phyloP scores from a whole-genome alignment of 1,140 invertebrate species.

The Hycleus cichorii region DNA sequence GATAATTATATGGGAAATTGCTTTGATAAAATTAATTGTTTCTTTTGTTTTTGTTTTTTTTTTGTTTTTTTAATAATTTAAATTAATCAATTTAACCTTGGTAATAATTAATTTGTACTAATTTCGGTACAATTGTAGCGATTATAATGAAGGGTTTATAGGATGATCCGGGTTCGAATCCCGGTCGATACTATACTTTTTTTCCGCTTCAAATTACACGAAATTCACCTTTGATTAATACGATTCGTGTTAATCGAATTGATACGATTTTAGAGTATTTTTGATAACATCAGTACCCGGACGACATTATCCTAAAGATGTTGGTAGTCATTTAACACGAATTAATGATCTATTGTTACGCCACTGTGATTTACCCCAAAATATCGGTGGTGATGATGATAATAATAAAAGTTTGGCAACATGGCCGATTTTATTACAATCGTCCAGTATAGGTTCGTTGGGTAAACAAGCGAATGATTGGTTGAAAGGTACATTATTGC shows the following conservation, averaged over 20 bases:
- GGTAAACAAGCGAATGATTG: constrained; percentile 63
- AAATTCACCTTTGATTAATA: too few species aligned
- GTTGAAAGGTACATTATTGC: constrained; percentile 58
- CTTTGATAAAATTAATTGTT: too few species aligned
- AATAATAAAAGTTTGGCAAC: constrained; percentile 46
- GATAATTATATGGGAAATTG: too few species aligned
- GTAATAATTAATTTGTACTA: constrained; percentile 1
- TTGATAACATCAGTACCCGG: constrained; percentile 81
- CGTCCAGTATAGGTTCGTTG: constrained; percentile 84
- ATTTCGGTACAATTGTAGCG: too few species aligned
- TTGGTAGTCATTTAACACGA: constrained; percentile 65
- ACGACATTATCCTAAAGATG: constrained; percentile 52
- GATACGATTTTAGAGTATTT: constrained; percentile 56
- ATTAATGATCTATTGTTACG: constrained; percentile 56
- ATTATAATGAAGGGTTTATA: too few species aligned
- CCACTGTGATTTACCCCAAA: constrained; percentile 50
- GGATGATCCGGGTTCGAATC: too few species aligned
- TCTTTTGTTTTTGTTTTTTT: too few species aligned
- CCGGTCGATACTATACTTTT: too few species aligned
- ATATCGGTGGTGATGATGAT: constrained; percentile 5
- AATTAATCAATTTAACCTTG: too few species aligned
- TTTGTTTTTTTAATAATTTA: too few species aligned
- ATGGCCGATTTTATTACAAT: constrained; percentile 75
- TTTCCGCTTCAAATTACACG: too few species aligned
- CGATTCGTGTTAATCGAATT: too few species aligned